Conservation (phyloP, 2,113 vertebrate genomes). For the Rana temporaria region DNA sequence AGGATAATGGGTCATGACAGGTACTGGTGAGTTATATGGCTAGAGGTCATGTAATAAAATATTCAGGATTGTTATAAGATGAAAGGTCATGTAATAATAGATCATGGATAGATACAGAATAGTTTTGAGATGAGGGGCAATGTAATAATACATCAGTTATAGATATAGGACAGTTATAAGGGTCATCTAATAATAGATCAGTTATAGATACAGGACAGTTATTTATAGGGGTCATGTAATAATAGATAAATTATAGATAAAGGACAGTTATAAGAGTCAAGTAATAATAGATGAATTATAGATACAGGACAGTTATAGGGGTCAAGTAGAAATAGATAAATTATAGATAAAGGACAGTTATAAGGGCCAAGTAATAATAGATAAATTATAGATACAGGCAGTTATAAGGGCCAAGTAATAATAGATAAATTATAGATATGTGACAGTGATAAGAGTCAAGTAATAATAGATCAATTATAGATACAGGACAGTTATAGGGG, state of each 20-base stretch:
- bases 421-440: too few species aligned
- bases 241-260: too few species aligned
- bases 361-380: not conserved
- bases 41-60: not conserved
- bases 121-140: not conserved
- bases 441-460: too few species aligned
- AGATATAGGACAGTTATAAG: too few species aligned
- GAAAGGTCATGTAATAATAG: not conserved
- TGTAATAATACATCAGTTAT: too few species aligned
- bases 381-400: not conserved
- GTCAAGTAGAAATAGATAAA: not conserved
- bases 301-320: not conserved
- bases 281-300: too few species aligned
- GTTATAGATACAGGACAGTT: slow-evolving; percentile 1
- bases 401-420: not conserved
- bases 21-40: not conserved
- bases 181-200: not conserved
- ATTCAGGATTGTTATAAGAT: not conserved
- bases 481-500: too few species aligned
- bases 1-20: too few species aligned
- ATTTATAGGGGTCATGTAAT: not conserved
- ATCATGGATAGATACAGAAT: not conserved
- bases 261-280: too few species aligned
- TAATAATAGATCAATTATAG: too few species aligned
- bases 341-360: not conserved